These are phyloP conservation scores for Eleutherodactylus coqui DNA, from an alignment of 2,797 vertebrate genomes.

Conservation along the genomic window DNA sequence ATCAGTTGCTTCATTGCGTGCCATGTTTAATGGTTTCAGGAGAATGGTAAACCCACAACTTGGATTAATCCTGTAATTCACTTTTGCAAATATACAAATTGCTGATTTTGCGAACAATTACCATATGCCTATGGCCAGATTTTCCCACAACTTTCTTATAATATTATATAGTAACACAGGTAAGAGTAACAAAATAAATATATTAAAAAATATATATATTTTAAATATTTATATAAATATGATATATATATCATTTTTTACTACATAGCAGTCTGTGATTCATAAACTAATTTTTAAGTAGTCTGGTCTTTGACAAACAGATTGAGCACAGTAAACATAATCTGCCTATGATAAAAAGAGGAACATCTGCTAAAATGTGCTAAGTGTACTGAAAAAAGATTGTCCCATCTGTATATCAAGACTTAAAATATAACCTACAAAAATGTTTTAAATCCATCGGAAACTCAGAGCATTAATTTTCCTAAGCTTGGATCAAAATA, in stretches of 20 bases:
- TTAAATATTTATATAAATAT: too few relatives aligned
- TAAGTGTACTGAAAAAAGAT: conserved; percentile 16
- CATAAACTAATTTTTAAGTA: not conserved
- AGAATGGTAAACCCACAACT: too few relatives aligned
- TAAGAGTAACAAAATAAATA: not conserved
- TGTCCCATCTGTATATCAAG: conserved; percentile 18
- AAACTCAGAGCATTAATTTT: not conserved
- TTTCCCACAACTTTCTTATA: not conserved
- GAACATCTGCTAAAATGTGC: not conserved
- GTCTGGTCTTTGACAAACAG: not conserved
- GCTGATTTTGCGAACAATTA: not conserved
- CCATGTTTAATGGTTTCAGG: too few relatives aligned
- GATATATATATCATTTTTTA: too few relatives aligned
- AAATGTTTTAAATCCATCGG: not conserved
- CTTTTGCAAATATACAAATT: not conserved
- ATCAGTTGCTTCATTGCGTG: too few relatives aligned
- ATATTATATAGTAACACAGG: not conserved
- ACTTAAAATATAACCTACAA: conserved; percentile 3
- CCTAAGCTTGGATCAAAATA: not conserved
- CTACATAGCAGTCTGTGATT: not conserved
- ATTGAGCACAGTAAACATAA: not conserved
- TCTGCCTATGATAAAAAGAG: not conserved
- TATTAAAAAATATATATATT: too few relatives aligned
- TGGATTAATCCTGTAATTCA: too few relatives aligned
- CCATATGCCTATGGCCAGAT: not conserved